These are phyloP conservation scores for Alsophila aescularia DNA, from an alignment of 2,888 invertebrate genomes.

Conservation along the genomic window DNA sequence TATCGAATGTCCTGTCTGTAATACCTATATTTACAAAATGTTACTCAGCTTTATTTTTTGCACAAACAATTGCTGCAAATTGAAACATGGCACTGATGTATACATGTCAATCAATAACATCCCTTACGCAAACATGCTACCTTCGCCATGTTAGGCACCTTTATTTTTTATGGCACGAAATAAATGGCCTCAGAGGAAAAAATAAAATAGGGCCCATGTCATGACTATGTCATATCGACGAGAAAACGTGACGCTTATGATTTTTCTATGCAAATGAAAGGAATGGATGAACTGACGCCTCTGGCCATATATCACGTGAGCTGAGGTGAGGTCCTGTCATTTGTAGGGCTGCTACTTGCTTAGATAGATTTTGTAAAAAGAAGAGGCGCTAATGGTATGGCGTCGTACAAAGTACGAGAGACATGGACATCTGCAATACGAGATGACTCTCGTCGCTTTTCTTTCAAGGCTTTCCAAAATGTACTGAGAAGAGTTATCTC, in stretches of 20 bases:
- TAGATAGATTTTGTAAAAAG: slow-evolving; percentile 1
- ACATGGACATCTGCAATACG: too few relatives aligned
- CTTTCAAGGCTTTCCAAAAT: too few relatives aligned
- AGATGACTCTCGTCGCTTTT: too few relatives aligned
- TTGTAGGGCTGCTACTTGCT: slow-evolving; percentile 10
- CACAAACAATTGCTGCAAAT: neutral
- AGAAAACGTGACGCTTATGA: slow-evolving; percentile 60
- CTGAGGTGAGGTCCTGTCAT: slow-evolving; percentile 20
- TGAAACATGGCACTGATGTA: slow-evolving; percentile 11
- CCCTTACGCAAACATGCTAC: neutral
- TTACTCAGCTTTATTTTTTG: neutral
- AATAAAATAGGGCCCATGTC: slow-evolving; percentile 13
- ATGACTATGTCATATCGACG: slow-evolving; percentile 41
- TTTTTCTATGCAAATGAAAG: slow-evolving; percentile 63
- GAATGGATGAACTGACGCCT: slow-evolving; percentile 60
- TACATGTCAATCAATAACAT: slow-evolving; percentile 10
- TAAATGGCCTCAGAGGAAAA: neutral
- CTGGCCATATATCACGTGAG: slow-evolving; percentile 51
- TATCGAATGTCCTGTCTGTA: too few relatives aligned
- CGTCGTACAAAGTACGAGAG: too few relatives aligned
- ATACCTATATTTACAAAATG: too few relatives aligned
- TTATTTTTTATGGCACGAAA: neutral
- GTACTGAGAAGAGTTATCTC: too few relatives aligned
- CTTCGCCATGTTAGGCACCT: neutral
- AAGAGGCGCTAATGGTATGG: too few relatives aligned